Evolutionary conservation across 2,888 invertebrate genomes (phyloP), one percentile per base, ranked within the genome.

Genomic region (Leptopilina syphax): DNA sequence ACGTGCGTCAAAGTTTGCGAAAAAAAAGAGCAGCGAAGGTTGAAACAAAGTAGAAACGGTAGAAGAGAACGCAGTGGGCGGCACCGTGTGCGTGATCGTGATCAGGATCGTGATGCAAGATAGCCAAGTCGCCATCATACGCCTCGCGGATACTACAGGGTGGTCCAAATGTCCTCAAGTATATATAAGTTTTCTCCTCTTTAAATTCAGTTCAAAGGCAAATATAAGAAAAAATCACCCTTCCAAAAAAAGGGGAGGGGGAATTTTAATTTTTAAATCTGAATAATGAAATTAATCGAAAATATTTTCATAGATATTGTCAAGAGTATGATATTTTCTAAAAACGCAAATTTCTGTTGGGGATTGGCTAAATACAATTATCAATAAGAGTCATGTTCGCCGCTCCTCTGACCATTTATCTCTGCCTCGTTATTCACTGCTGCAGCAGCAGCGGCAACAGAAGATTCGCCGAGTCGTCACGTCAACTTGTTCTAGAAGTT

Each of bases 71-170:
- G 77, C 65, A 77, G 65, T 65, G 77, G 65, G 65, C 65, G 66
- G 77, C n/a, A 54, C 66, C 65, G 47, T 50, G 50, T 65, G 77
- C 66, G 70, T 70, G 78, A 78, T 78, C 70, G 88, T 88, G 89
- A 89, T 89, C 89, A 88, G 88, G 89, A 89, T 89, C 87, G 86
- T 84, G 89, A 89, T 86, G 86, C 84, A 84, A 88, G 88, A 89
- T 88, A 88, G 85, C 85, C 85, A 84, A 87, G 86, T 87, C 87
- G 88, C 86, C 86, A 87, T 87, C 88, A 84, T 87, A 87, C 87
- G 87, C 84, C 83, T 87, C 81, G 81, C 84, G 81, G 83, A 81
- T 82, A 84, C 77, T 88, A 86, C 88, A 86, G 87, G 87, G 85
- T 86, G 89, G 86, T 89, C 87, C 87, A 87, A 88, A 88, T 87